These are phyloP conservation scores for Chlorops oryzae DNA, from an alignment of 1,140 invertebrate genomes.

Conservation along the genomic window DNA sequence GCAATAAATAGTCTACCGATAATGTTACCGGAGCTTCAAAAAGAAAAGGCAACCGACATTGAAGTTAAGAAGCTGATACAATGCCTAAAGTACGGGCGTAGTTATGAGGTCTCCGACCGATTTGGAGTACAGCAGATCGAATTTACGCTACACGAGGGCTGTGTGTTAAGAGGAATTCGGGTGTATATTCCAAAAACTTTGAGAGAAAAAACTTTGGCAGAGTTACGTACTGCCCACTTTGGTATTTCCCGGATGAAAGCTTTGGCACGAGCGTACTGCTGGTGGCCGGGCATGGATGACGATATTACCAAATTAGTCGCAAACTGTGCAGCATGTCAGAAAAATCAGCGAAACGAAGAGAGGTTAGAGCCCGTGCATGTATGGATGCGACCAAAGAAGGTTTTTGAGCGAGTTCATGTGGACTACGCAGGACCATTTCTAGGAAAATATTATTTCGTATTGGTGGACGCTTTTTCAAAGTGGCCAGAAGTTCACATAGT, in stretches of 20 bases:
- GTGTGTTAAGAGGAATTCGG: conserved; percentile 18
- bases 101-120: background rate
- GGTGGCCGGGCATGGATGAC: conserved; percentile 38
- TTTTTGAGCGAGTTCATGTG: conserved; percentile 40
- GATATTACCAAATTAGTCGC: conserved; percentile 36
- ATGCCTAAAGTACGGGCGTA: conserved; percentile 11
- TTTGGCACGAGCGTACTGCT: conserved; percentile 18
- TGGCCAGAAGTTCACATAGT: conserved; percentile 36
- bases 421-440: conserved; percentile 10
- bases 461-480: conserved; percentile 45
- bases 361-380: conserved; percentile 12
- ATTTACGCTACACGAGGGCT: conserved; percentile 18
- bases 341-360: background rate
- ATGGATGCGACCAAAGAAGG: conserved; percentile 32
- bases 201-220: conserved; percentile 14
- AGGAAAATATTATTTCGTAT: conserved; percentile 30
- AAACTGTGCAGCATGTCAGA: conserved; percentile 24
- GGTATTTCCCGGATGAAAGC: conserved; percentile 43
- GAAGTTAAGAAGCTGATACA: too few relatives aligned
- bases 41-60: too few relatives aligned
- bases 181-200: conserved; percentile 19
- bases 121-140: conserved; percentile 11
- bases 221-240: conserved; percentile 22
- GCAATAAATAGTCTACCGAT: conserved; percentile 5
- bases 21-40: background rate